A percentile compares a stretch with the other conserved stretches of the same genome.
phyloP scores from a whole-genome alignment of 1,140 invertebrate species.

The Lepidurus couesii region DNA sequence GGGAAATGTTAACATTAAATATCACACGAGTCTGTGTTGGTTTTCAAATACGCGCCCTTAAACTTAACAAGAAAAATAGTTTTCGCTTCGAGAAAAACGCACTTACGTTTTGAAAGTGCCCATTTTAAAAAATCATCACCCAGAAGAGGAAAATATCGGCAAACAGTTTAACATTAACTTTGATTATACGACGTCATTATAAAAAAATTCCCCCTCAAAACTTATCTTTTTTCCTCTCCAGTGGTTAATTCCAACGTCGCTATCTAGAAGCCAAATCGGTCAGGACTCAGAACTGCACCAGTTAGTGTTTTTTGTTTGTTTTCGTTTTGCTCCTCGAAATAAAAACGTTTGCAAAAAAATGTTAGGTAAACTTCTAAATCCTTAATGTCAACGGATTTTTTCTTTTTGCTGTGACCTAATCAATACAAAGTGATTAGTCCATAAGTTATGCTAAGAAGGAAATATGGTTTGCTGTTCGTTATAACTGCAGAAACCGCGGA shows the following conservation, averaged over 20 bases:
- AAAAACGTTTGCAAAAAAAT: too few species aligned
- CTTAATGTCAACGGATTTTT: neutral
- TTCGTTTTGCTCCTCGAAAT: neutral
- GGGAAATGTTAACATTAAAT: constrained; percentile 1
- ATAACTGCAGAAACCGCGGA: constrained; percentile 11
- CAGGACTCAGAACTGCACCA: constrained; percentile 6
- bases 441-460: constrained; percentile 1
- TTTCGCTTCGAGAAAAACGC: neutral
- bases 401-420: neutral
- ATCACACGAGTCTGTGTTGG: constrained; percentile 18
- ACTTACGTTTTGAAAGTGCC: neutral
- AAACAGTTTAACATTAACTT: constrained; percentile 16
- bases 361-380: too few species aligned
- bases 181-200: neutral
- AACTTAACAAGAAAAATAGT: constrained; percentile 12
- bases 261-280: constrained; percentile 4
- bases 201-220: neutral
- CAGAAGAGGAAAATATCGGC: neutral
- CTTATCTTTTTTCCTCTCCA: neutral
- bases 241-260: neutral
- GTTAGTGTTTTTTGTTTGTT: neutral
- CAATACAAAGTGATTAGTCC: neutral
- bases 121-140: neutral
- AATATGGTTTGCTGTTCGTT: constrained; percentile 19
- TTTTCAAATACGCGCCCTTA: neutral